Percentiles rank a stretch among this genome's conserved stretches.
phyloP scores from a whole-genome alignment of 2,113 vertebrate species.

The Leptocoma aspasia region DNA sequence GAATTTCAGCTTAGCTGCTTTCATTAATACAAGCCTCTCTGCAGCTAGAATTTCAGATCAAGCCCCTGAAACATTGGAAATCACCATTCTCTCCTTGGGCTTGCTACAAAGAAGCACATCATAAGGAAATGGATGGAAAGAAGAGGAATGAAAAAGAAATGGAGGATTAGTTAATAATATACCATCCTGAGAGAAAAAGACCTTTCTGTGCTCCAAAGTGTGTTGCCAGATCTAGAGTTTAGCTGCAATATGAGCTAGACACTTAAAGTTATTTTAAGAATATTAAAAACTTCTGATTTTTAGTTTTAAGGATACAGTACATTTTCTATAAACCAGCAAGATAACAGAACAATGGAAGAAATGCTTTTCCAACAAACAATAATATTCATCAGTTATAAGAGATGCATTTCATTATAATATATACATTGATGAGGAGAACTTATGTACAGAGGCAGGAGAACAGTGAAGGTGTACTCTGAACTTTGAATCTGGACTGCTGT shows the following conservation, averaged over 20 bases:
- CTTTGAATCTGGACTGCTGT: neutral
- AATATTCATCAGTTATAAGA: neutral
- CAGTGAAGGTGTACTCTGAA: neutral
- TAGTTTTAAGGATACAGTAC: neutral
- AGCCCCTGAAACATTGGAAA: neutral
- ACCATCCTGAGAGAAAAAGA: neutral
- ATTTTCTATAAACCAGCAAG: neutral
- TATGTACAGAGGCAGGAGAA: neutral
- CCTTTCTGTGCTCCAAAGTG: neutral
- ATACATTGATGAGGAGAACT: neutral
- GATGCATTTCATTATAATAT: neutral
- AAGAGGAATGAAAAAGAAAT: neutral
- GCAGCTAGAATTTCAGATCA: constrained; percentile 22
- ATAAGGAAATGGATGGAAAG: neutral
- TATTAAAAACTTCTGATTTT: neutral
- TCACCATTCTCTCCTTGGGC: neutral
- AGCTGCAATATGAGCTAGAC: neutral
- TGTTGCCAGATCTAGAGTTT: neutral
- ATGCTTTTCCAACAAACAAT: neutral
- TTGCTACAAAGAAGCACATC: neutral
- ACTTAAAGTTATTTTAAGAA: neutral
- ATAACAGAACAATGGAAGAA: neutral
- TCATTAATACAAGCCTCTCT: neutral
- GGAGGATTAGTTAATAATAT: neutral
- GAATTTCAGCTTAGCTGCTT: neutral